Evolutionary conservation across 1,140 invertebrate species (phyloP), one percentile per base, ranked within the genome.

Genomic region (Liolophura sinensis): DNA sequence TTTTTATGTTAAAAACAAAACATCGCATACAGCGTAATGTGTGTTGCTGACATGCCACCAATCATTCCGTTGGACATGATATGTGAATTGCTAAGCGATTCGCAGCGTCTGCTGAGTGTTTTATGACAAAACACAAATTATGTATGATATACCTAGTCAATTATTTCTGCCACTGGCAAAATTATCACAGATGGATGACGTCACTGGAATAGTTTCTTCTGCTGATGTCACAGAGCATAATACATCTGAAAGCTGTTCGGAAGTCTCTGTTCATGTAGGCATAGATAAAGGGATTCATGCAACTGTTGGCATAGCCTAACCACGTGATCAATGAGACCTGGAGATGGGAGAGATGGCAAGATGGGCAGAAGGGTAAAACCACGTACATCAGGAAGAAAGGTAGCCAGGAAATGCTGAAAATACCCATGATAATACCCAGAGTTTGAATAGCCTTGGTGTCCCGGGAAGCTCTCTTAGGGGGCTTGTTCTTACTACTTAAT

Each of bases 201-300:
- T 40, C 31, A 40, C 31, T 40, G 31, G 31, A 40, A 9, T 40
- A 40, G 31, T 40, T 40, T 40, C 31, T 40, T 40, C 31, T 40
- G 31, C 31, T 40, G 31, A 40, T 40, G 31, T 40, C 31, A 40
- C 31, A 40, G 31, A 40, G 31, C 3, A 40, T 40, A 40, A 40
- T 40, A 40, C 31, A 5, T 40, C 9, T 40, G 87, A 97, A 96
- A 18, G 94, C 95, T 77, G 91, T 92, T 70, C 93, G 89, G 82
- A 96, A 97, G 82, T 95, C 93, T 82, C 93, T 92, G 74, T 93
- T 95, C 83, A 96, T 96, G 57, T 95, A 87, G 11, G 93, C 94
- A 80, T 96, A 97, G 12, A 85, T 73, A 62, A 84, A 76, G 12
- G 83, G 83, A 85, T 97, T 97, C 86, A 98, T 94, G 52, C 94